phyloP scores from a whole-genome alignment of 2,113 vertebrate genomes.

The Xerus inauris region DNA sequence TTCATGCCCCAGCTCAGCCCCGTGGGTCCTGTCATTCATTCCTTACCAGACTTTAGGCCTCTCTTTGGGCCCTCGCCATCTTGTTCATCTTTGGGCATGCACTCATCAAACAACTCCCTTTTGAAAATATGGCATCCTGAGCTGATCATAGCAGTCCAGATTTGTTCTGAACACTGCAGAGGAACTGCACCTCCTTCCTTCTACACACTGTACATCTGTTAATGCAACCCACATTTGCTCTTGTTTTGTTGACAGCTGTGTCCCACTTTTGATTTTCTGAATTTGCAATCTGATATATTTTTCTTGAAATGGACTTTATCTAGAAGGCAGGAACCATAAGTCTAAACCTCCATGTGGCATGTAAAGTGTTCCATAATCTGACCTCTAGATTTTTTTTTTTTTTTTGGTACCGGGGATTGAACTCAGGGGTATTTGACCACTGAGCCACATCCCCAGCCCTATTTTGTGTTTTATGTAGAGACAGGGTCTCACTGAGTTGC shows the following conservation, averaged over 20 bases:
- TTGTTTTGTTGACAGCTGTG: neutral
- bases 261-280: neutral
- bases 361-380: neutral
- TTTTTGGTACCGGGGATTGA: too few species aligned
- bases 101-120: neutral
- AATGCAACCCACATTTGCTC: neutral
- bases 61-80: neutral
- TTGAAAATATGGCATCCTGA: neutral
- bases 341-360: neutral
- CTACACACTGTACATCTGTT: constrained; percentile 22
- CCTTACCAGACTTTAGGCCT: neutral
- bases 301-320: neutral
- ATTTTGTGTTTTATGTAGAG: too few species aligned
- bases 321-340: neutral
- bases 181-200: neutral
- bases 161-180: constrained; percentile 26
- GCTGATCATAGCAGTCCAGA: neutral
- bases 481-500: too few species aligned
- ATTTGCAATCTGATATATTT: neutral
- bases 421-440: too few species aligned
- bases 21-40: accelerated
- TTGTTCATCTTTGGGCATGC: neutral
- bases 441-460: too few species aligned
- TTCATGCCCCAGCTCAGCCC: neutral
- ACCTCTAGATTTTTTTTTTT: too few species aligned